Conservation (phyloP, 2,113 vertebrate genomes). For the Pollimyrus isidori region DNA sequence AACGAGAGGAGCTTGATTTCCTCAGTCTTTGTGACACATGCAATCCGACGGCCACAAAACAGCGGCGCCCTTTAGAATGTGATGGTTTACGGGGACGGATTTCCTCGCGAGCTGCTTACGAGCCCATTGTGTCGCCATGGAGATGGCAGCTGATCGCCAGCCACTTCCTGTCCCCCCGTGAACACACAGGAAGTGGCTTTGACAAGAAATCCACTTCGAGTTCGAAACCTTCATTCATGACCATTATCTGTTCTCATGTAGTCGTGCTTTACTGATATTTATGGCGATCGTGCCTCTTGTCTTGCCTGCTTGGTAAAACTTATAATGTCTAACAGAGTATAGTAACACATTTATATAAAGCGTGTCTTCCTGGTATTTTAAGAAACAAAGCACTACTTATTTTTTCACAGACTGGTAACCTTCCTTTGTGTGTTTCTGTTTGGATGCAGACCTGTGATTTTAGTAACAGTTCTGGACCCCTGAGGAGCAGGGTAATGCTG, state of each 20-base stretch:
- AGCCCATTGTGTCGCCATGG: background rate
- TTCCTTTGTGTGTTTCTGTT: background rate
- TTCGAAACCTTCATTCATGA: background rate
- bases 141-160: background rate
- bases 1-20: background rate
- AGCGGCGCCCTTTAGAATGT: background rate
- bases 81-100: background rate
- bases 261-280: background rate
- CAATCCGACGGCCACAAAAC: background rate
- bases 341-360: background rate
- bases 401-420: background rate
- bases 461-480: background rate
- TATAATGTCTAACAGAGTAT: background rate
- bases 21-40: background rate
- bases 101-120: background rate
- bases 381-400: background rate
- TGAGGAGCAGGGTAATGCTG: background rate
- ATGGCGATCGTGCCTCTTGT: background rate
- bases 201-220: background rate
- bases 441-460: background rate
- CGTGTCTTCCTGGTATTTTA: background rate
- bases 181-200: conserved; percentile 8
- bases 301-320: background rate
- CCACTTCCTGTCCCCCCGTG: background rate
- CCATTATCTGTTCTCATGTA: background rate